Evolutionary conservation across 2,888 invertebrate species (phyloP), one percentile per base, ranked within the genome.

Genomic region (Listrodromus nycthemerus): DNA sequence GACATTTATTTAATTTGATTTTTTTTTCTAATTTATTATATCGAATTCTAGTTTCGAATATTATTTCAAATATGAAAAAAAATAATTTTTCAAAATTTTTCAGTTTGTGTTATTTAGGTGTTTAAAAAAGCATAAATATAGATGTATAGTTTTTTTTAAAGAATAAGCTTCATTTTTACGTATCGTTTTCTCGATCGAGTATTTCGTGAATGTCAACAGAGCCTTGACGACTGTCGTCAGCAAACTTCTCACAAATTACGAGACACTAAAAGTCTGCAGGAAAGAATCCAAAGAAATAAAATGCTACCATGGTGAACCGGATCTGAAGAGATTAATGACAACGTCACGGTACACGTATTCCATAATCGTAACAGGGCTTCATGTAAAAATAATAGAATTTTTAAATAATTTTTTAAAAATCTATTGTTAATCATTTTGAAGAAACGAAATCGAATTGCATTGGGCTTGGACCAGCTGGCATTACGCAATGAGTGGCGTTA

Each of bases 381-480:
- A 41, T 10, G 7, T 16, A 30, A 41, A 13, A 50, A 66, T 4
- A 58, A 33, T 1, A 33, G 7, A 37, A 50, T 27, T 63, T 66
- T 33, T 6, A 50, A 37, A 33, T 80, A 65, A 83, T 55, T 55
- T 30, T 27, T n/a, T 66, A 27, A n/a, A n/a, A n/a, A 19, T 74
- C 37, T 52, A 33, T 55, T 4, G 16, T 48, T 2, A 10, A 77
- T 24, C 13, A 10, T 30, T 55, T 24, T 79, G n/a, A 76, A 94
- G 90, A 67, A 93, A 94, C 33, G 94, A 94, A 85, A 89, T 93
- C 3, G 94, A 95, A 66, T 92, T 96, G 74, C 93, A 93, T 84
- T 95, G 95, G 95, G 93, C 95, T 0, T 97, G 97, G 97, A 90
- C 94, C 19, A 93, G 94, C 5, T 97, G 97, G 96, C 94, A 96